Evolutionary conservation across 2,888 invertebrate species (phyloP), one percentile per base, ranked within the genome.

Genomic region (Tethea ocularis): DNA sequence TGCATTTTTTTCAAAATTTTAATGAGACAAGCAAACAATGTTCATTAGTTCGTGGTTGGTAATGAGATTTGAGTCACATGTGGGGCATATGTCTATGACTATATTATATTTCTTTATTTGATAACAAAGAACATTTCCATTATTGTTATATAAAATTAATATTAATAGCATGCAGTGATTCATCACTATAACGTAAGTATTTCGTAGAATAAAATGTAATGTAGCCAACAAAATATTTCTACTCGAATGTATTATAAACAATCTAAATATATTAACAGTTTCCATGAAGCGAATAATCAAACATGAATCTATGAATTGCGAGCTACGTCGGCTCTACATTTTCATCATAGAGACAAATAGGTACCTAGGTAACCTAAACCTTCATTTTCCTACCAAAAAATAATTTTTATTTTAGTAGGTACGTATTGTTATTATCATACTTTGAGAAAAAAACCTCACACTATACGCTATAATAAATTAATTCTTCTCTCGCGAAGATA

Each of bases 191-290:
- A 46, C 46, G 20, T 10, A 36, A 10, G 23, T 52, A 52, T 26
- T 52, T 52, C 52, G 15, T 52, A 52, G 13, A 33, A 33, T 33
- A 17, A 26, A 52, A 15, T n/a, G 29, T 52, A 29, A 26, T 11
- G 29, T 29, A 29, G 29, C 53, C n/a, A 53, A 53, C 29, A 17
- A 53, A 29, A 52, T 52, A 52, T 52, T 24, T 52, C 15, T 26
- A 52, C 52, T 52, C 52, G 4, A 52, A 52, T n/a, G 24, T 46
- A 46, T 20, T 10, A 20, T 46, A 46, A 46, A 46, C 20, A 20
- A 46, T n/a, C 17, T 17, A 46, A 46, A 46, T 46, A 10, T 46
- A 17, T 10, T 10, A 46, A 46, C 20, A 46, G 46, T 46, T 46
- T 46, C 46, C 46, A 20, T 46, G 46, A 46, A 41, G n/a, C 17